Evolutionary conservation across 2,797 vertebrate species (phyloP), one percentile per base, ranked within the genome.

Genomic region (Peromyscus aztecus): DNA sequence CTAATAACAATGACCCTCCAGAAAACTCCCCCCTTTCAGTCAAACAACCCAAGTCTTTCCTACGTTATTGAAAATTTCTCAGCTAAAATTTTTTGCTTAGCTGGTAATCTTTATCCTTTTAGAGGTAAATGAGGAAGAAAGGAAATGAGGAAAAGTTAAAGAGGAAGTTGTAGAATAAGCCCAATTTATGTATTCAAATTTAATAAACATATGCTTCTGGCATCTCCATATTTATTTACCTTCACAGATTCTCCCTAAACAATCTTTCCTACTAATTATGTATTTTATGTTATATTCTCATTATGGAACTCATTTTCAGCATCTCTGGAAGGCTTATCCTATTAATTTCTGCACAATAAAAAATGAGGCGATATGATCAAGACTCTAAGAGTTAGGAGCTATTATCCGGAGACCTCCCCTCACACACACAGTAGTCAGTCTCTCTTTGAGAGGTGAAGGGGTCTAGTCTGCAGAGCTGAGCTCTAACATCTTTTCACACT

Each of bases 1-100:
- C n/a, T 93, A 13, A 65, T 75, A 87, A 27, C 4, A 87, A 31
- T 24, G 57, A 76, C 40, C 19, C n/a, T 77, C 49, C 37, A 93
- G 90, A 94, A 97, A 89, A 78, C 8, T 91, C 46, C 81, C 89
- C 13, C 49, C 46, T 75, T 77, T 87, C 21, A 77, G 76, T 4
- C 52, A 49, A 61, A 34, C 31, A 67, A 24, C 19, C 12, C 17
- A n/a, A 69, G 34, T 84, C 77, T 92, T 40, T n/a, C 57, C 77
- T 49, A 80, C n/a, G 2, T 76, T 43, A 40, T 1, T 40, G 19
- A 90, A 93, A 93, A 83, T 69, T 49, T 85, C 24, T 90, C 14
- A 21, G 19, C 61, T 75, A 37, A 49, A 88, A 69, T 29, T 71
- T 40, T 80, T 7, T 31, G 12, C 40, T 55, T 23, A 43, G 34